Evolutionary conservation across 1,140 invertebrate genomes (phyloP), one percentile per base, ranked within the genome.

Genomic region (Saccostrea glomerata): DNA sequence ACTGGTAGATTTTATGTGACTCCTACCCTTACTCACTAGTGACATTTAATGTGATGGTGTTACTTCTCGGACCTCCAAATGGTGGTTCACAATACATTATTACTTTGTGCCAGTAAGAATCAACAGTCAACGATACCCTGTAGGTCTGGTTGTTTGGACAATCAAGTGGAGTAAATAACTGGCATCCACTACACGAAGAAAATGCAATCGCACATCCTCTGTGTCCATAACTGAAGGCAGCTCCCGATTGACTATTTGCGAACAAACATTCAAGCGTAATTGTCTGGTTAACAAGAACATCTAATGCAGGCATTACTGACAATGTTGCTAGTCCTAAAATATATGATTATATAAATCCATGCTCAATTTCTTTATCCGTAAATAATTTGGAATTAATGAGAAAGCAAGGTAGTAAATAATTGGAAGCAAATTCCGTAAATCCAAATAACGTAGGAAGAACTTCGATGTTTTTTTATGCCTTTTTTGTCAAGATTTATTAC

Each of bases 91-190:
- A 73, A 15, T 23, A 73, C 23, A 73, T 23, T 0, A 11, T 30
- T 73, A 4, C 9, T 7, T 36, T 73, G 23, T 25, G n/a, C 66
- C 66, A 73, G 2, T 25, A 73, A 36, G 66, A 1, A 13, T 13
- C 13, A 12, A 30, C 66, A 13, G 66, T 73, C 3, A 25, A 3
- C 3, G 23, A 25, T 7, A 73, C 0, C 13, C 23, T 73, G 66
- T 73, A 73, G n/a, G 66, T 73, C 23, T 73, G 66, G 66, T 73
- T 36, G 25, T 73, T 73, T 13, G 66, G 66, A 73, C 66, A 73
- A 12, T 73, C 66, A 36, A 30, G 4, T 11, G n/a, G 13, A 23
- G 12, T 3, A 0, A 25, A 73, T 25, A 3, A 23, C 1, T 23
- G 20, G 36, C 66, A 73, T 25, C n/a, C 23, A 12, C 25, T 73